phyloP scores from a whole-genome alignment of 1,140 invertebrate genomes.

The Diachasma alloeum region DNA sequence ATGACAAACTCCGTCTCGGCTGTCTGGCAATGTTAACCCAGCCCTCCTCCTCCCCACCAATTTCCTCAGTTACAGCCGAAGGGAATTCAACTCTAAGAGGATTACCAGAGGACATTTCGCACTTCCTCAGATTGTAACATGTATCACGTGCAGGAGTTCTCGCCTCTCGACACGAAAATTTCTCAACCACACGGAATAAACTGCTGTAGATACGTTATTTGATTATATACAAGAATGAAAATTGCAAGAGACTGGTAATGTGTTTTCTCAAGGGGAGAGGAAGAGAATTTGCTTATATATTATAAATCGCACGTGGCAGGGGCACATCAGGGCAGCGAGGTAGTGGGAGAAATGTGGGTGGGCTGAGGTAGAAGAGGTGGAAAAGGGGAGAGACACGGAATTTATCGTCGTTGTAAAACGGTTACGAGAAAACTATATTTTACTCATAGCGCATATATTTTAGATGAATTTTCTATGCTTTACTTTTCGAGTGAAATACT shows the following conservation, averaged over 20 bases:
- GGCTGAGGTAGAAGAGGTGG: slow-evolving; percentile 1
- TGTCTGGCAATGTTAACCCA: slow-evolving; percentile 21
- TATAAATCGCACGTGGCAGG: neutral
- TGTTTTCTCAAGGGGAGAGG: neutral
- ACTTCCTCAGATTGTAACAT: slow-evolving; percentile 8
- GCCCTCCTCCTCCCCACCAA: neutral
- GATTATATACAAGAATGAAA: slow-evolving; percentile 1
- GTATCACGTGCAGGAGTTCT: neutral
- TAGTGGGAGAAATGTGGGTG: neutral
- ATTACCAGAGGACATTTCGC: neutral
- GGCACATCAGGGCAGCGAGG: neutral
- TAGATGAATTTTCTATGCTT: slow-evolving; percentile 1
- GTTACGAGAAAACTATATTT: slow-evolving; percentile 33
- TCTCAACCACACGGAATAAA: neutral
- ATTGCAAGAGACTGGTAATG: slow-evolving; percentile 4
- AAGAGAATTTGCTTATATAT: neutral
- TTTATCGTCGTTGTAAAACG: slow-evolving; percentile 37
- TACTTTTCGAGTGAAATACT: slow-evolving; percentile 30
- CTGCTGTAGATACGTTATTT: neutral
- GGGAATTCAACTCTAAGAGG: slow-evolving; percentile 28
- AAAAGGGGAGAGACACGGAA: slow-evolving; percentile 27
- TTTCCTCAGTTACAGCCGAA: neutral
- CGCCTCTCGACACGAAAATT: neutral
- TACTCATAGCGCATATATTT: slow-evolving; percentile 29
- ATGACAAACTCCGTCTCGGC: slow-evolving; percentile 39